Conservation (phyloP, 1,140 invertebrate species). For the Berghia stephanieae region DNA sequence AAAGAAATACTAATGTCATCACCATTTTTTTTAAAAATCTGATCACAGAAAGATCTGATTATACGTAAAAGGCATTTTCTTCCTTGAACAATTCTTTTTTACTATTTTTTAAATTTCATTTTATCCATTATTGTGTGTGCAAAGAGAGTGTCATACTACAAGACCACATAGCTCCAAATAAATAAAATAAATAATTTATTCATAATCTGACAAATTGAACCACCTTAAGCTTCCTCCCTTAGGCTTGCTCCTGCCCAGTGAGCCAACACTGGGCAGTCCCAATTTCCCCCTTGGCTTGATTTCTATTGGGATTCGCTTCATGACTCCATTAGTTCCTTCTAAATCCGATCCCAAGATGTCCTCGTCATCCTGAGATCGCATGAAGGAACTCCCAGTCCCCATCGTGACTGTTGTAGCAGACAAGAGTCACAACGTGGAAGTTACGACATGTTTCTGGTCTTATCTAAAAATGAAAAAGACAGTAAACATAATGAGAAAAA, state of each 20-base stretch:
- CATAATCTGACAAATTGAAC: background rate
- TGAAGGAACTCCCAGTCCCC: constrained; percentile 61
- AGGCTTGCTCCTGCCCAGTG: constrained; percentile 50
- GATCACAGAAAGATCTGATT: no score
- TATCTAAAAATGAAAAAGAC: no score
- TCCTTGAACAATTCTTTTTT: no score
- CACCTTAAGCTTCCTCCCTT: constrained; percentile 60
- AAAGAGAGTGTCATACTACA: no score
- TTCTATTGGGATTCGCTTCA: constrained; percentile 65
- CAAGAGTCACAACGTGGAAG: no score
- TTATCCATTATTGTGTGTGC: no score
- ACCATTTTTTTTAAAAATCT: no score
- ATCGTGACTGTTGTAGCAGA: constrained; percentile 44
- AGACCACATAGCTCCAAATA: constrained; percentile 25
- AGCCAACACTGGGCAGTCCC: constrained; percentile 55
- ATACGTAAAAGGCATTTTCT: no score
- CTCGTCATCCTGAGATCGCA: constrained; percentile 61
- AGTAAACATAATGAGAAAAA: no score
- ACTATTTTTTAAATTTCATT: no score
- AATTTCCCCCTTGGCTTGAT: constrained; percentile 63
- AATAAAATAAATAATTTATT: background rate
- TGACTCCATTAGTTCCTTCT: constrained; percentile 58
- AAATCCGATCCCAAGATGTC: constrained; percentile 61
- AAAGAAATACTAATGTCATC: no score
- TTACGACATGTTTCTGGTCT: no score